These are phyloP conservation scores for Salvelinus namaycush DNA, from an alignment of 2,113 vertebrate genomes.

Conservation along the genomic window DNA sequence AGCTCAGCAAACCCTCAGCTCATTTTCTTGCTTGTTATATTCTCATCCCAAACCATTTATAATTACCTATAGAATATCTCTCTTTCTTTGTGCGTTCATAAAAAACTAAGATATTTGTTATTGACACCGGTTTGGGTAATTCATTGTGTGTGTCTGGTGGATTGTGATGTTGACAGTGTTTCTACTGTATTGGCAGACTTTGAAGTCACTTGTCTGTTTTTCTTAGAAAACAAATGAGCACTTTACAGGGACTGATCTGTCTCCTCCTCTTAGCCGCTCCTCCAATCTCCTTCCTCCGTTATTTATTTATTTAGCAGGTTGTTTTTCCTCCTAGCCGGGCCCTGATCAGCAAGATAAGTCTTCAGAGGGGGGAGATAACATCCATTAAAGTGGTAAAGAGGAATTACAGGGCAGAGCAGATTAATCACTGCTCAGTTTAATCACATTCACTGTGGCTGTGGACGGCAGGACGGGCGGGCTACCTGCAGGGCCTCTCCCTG, in stretches of 20 bases:
- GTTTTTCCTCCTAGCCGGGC: slow-evolving; percentile 56
- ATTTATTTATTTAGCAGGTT: slow-evolving; percentile 69
- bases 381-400: slow-evolving; percentile 78
- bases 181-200: slow-evolving; percentile 59
- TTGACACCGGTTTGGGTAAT: slow-evolving; percentile 55
- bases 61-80: not conserved
- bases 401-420: slow-evolving; percentile 76
- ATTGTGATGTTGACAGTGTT: slow-evolving; percentile 59
- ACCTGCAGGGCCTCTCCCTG: slow-evolving; percentile 55
- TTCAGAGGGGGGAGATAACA: slow-evolving; percentile 76
- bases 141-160: slow-evolving; percentile 61
- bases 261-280: slow-evolving; percentile 70
- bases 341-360: slow-evolving; percentile 77
- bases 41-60: not conserved
- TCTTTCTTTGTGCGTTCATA: not conserved
- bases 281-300: slow-evolving; percentile 64
- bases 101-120: slow-evolving; percentile 32
- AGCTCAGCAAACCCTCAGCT: not conserved
- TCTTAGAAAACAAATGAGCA: slow-evolving; percentile 75
- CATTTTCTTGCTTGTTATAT: not conserved
- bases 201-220: slow-evolving; percentile 69
- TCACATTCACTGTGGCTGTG: slow-evolving; percentile 61
- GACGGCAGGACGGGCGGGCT: slow-evolving; percentile 47
- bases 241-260: slow-evolving; percentile 74
- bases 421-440: slow-evolving; percentile 75